Base-by-base conservation (phyloP, 2,113 vertebrate species). In the Smithornis capensis region DNA sequence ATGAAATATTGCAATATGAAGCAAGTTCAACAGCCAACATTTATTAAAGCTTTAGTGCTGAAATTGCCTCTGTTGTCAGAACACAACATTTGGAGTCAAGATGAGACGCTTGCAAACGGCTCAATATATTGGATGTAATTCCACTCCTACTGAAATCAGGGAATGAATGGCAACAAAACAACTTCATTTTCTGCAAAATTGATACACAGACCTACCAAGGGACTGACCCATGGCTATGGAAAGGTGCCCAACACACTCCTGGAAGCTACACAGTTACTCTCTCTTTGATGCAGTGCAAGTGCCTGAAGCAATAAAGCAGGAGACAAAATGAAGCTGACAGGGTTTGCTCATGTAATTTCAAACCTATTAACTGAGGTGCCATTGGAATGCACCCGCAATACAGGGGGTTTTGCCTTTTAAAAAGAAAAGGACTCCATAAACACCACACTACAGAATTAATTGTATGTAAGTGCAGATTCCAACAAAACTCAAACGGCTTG, bases 31-130 rank as follows among this genome's bases (percentile, higher is more conserved):
- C 1, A 91, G 73, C 18, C 69, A 84, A 71, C 42, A 73, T 35
- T 35, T 91, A 64, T 81, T 76, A 92, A 67, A 75, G 80, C 60
- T 84, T 63, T 78, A 75, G 49, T 42, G 62, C 52, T 64, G 69
- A 71, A 87, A 95, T 70, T 19, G 38, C 64, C 87, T 87, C 50
- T 75, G 89, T 63, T 87, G 69, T 86, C 87, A 92, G 83, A 75
- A 49, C 22, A 63, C 45, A 69, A 68, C 63, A 67, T 89, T 89
- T 82, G 49, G 80, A 57, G 56, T 75, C 25, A 60, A 68, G 62
- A 91, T 24, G 63, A 92, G 55, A 81, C 37, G 19, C 57, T 25
- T 45, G 44, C 15, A 87, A 91, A 68, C 17, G 28, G 73, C 11
- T 95, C 31, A 75, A 67, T 33, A 37, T 13, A 67, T 5, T 29